These are phyloP conservation scores for Hemicrepidius hirtus DNA, from an alignment of 2,888 invertebrate genomes.

Conservation along the genomic window DNA sequence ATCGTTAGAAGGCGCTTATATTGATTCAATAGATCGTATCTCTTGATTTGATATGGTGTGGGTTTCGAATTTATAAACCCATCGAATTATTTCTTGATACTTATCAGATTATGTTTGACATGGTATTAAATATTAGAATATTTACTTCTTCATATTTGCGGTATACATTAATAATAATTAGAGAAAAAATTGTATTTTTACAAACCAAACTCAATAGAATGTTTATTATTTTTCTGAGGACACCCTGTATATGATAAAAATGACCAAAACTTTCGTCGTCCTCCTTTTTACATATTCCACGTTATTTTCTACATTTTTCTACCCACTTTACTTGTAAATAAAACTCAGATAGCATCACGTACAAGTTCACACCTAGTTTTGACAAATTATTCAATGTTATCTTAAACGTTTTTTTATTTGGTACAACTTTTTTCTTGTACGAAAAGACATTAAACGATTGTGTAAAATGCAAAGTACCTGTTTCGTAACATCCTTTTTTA, in stretches of 20 bases:
- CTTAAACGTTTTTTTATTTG: conserved; percentile 4
- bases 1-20: conserved; percentile 9
- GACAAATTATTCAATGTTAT: conserved; percentile 12
- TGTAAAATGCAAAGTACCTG: conserved; percentile 3
- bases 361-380: conserved; percentile 23
- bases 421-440: conserved; percentile 1
- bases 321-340: neutral
- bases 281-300: neutral
- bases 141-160: too few relatives aligned
- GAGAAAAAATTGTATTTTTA: too few relatives aligned
- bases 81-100: conserved; percentile 12
- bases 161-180: too few relatives aligned
- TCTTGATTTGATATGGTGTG: conserved; percentile 9
- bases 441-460: neutral
- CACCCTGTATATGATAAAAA: too few relatives aligned
- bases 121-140: too few relatives aligned
- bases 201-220: too few relatives aligned
- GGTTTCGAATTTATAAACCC: conserved; percentile 22
- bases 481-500: neutral
- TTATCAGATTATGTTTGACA: neutral
- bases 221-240: too few relatives aligned
- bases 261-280: too few relatives aligned
- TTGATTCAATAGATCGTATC: conserved; percentile 19
- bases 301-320: neutral
- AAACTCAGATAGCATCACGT: neutral